Base-by-base conservation (phyloP, 1,140 invertebrate genomes). In the Drosophila takahashii region DNA sequence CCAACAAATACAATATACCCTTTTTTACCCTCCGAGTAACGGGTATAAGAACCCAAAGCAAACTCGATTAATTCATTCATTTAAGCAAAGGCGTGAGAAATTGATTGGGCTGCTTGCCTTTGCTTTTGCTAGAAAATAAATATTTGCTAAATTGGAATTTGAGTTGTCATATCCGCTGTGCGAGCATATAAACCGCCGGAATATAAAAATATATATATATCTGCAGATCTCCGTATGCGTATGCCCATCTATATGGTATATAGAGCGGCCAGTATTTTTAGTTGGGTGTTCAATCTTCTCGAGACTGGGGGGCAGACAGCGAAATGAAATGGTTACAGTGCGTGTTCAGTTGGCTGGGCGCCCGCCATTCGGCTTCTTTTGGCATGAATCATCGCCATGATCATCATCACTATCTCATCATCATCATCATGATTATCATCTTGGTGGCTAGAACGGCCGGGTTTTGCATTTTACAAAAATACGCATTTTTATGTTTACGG, bases 401-500 rank as follows among this genome's bases (percentile, higher is more conserved):
- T 47, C 56, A 41, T 16, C n/a, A 45, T 45, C 4, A 60, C n/a
- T n/a, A n/a, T n/a, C n/a, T 15, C 50, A 13, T 58, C 37, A 45
- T 47, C 47, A 53, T 47, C 15, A 34, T 5, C 34, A 18, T 48
- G 36, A 34, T 57, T 10, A 52, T 42, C 36, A 67, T 73, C 39
- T 61, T 56, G 11, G 26, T 45, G 50, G 48, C 48, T 34, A 51
- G 48, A 51, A 51, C 48, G 48, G 48, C 59, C 47, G 69, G 44
- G 34, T 18, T 74, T 76, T 76, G 86, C 79, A 87, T 73, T 89
- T 79, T 87, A 75, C 78, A 83, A 84, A 90, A 90, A 90, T 90
- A 90, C 76, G 71, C 66, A 84, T 90, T 90, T 50, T 90, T 80
- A 89, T 90, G 87, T 90, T 90, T 90, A 90, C 87, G 87, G 73